A percentile compares a stretch with the other conserved stretches of the same genome.
phyloP scores from a whole-genome alignment of 2,797 vertebrate species.

The Gobionotothen gibberifrons region DNA sequence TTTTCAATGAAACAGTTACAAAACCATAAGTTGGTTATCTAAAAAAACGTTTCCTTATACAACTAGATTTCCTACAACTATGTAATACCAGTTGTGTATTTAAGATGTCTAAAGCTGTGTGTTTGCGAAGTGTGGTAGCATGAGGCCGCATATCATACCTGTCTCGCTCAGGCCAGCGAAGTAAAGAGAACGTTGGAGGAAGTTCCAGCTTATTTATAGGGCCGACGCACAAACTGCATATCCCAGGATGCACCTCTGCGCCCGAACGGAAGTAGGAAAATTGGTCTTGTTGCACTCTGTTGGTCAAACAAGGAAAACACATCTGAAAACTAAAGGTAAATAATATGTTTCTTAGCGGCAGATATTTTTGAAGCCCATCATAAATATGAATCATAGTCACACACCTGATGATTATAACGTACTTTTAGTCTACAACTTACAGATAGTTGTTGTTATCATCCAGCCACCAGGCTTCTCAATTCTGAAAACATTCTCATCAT shows the following conservation, averaged over 20 bases:
- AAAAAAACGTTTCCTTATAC: accelerated
- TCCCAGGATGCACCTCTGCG: constrained; percentile 62
- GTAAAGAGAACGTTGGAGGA: constrained; percentile 76
- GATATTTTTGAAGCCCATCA: background rate
- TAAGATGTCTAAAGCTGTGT: accelerated
- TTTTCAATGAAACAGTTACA: accelerated
- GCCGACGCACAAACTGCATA: constrained; percentile 45
- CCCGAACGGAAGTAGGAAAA: constrained; percentile 14
- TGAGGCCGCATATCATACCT: background rate
- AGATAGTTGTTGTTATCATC: too few species aligned
- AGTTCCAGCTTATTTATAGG: constrained; percentile 64
- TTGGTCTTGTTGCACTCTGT: constrained; percentile 38
- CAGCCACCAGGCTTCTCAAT: too few species aligned
- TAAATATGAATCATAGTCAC: background rate
- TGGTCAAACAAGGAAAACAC: constrained; percentile 31
- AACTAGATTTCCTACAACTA: accelerated
- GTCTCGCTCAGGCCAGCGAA: constrained; percentile 70
- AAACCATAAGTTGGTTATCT: accelerated
- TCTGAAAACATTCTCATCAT: too few species aligned
- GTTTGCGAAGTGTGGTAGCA: accelerated
- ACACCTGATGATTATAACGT: background rate
- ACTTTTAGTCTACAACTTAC: background rate
- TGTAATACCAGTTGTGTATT: accelerated
- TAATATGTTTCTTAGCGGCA: too few species aligned
- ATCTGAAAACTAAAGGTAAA: background rate